phyloP scores from a whole-genome alignment of 2,797 vertebrate genomes.

The Anisognathus igniventris region DNA sequence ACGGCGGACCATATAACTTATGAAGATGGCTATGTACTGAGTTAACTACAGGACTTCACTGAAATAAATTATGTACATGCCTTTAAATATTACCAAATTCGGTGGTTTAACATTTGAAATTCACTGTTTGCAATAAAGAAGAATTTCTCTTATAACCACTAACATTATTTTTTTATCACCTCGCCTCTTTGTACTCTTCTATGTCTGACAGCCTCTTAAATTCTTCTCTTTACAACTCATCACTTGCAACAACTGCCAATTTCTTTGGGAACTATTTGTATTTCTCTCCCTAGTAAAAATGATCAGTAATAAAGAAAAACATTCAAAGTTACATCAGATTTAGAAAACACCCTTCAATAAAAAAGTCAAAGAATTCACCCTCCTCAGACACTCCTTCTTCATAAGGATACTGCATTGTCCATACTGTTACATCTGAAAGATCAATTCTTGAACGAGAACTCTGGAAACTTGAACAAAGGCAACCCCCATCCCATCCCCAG shows the following conservation, averaged over 20 bases:
- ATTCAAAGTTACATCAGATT: not conserved
- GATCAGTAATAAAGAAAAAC: not conserved
- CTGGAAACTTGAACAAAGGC: not conserved
- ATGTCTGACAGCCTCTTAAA: not conserved
- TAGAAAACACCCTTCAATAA: not conserved
- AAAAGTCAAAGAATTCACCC: not conserved
- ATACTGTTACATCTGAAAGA: not conserved
- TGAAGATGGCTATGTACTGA: not conserved
- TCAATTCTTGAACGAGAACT: not conserved
- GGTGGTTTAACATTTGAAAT: not conserved
- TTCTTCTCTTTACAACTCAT: not conserved
- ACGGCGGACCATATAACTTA: rapidly evolving
- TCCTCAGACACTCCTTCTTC: not conserved
- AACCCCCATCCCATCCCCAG: not conserved
- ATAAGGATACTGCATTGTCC: not conserved
- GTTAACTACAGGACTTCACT: not conserved
- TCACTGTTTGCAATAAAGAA: not conserved
- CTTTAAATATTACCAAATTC: not conserved
- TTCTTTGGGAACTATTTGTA: not conserved
- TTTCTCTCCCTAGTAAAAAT: not conserved
- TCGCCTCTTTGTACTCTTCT: not conserved
- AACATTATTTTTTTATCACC: not conserved
- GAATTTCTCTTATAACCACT: not conserved
- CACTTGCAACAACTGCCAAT: not conserved
- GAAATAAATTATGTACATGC: not conserved